These are phyloP conservation scores for Numida meleagris DNA, from an alignment of 2,113 vertebrate genomes.

Conservation along the genomic window DNA sequence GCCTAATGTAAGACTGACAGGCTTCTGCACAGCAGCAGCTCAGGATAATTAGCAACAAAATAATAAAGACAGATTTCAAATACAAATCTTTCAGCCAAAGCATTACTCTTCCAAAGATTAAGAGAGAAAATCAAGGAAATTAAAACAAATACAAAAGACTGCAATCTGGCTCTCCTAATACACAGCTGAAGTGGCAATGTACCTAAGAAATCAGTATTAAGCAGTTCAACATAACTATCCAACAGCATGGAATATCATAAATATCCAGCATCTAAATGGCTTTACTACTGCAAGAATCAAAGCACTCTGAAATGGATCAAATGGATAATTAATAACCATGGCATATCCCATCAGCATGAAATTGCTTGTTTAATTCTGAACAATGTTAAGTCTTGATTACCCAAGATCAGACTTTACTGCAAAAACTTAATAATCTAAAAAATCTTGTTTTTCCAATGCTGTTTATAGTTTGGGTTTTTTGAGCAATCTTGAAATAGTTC, in stretches of 20 bases:
- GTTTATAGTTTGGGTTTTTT: background rate
- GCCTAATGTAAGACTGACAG: background rate
- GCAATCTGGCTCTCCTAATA: background rate
- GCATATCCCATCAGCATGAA: background rate
- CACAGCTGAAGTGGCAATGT: background rate
- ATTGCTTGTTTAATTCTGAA: background rate
- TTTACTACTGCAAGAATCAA: conserved; percentile 16
- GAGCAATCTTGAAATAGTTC: background rate
- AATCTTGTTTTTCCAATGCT: background rate
- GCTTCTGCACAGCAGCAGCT: background rate
- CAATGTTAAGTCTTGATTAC: background rate
- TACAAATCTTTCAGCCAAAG: background rate
- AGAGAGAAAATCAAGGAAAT: background rate
- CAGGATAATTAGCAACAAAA: background rate
- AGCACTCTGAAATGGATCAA: conserved; percentile 3
- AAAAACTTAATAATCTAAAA: background rate
- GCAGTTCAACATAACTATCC: background rate
- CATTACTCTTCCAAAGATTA: background rate
- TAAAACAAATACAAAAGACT: background rate
- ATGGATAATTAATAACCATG: conserved; percentile 24
- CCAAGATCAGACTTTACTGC: background rate
- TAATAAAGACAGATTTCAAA: background rate
- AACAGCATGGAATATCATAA: background rate
- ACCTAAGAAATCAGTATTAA: conserved; percentile 11
- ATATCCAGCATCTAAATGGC: background rate